Evolutionary conservation across 2,113 vertebrate genomes (phyloP), one percentile per base, ranked within the genome.

Genomic region (Ictidomys tridecemlineatus): DNA sequence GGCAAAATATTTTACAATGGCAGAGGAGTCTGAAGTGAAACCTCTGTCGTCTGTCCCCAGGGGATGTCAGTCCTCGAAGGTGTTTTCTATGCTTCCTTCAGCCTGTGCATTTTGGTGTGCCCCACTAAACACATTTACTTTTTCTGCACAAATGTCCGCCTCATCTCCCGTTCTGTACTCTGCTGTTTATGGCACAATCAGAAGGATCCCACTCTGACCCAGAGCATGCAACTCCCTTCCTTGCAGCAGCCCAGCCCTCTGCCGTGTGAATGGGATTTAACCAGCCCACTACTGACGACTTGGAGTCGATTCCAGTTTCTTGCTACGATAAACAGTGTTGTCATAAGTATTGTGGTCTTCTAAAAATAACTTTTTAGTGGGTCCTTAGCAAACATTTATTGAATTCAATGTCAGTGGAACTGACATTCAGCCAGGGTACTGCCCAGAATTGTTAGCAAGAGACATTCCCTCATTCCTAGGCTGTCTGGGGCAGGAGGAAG

Each of bases 351-450:
- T 22, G 30, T 5, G 0, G 34, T 76, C 63, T 78, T 85, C 48
- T 69, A 34, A 89, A 94, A 93, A 30, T 78, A 73, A 79, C 63
- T 72, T 77, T 77, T 76, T 48, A 32, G 51, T 61, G 51, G 51
- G 73, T 34, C 22, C 51, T 76, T 76, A 72, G 79, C 42, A 72
- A 11, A 30, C 13, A 11, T 51, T 34, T 45, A 70, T 4, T 56
- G 86, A 78, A 65, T 10, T 34, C 39, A n/a, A 0, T 0, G 63
- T 42, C 51, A 18, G 10, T 0, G 8, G 48, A 34, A 56, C 10
- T 26, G 61, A n/a, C 32, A 9, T 11, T 5, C 22, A 48, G 56
- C 74, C 8, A 26, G 83, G 42, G 12, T 28, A 32, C 45, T 30
- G 7, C 28, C 73, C 58, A n/a, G 48, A n/a, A 22, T 4, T 9